Conservation (phyloP, 1,140 invertebrate species). For the Tetragnatha versicolor region DNA sequence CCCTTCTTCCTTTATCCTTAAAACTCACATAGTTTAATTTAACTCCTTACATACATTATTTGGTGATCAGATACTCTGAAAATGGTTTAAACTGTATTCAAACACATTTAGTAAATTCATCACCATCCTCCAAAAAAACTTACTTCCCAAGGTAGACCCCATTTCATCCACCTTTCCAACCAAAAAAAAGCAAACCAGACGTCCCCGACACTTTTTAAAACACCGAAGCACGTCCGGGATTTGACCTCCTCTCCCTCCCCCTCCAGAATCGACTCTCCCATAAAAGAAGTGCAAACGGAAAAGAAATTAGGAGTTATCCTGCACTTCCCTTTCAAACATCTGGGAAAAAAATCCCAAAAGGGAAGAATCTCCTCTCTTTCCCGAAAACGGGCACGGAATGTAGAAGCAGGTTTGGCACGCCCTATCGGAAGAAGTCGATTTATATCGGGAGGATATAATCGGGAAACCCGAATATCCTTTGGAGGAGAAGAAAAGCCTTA, state of each 20-base stretch:
- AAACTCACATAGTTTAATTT: too few relatives aligned
- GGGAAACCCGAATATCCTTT: slow-evolving; percentile 13
- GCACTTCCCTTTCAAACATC: slow-evolving; percentile 12
- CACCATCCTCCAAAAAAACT: background rate
- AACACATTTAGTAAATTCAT: too few relatives aligned
- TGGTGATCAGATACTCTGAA: too few relatives aligned
- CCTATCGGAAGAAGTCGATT: slow-evolving; percentile 29
- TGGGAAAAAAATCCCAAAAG: slow-evolving; percentile 30
- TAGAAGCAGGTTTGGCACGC: slow-evolving; percentile 24
- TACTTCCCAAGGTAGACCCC: too few relatives aligned
- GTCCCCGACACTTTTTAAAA: background rate
- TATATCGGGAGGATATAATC: slow-evolving; percentile 41
- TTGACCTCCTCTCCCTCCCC: background rate
- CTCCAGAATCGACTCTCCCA: background rate
- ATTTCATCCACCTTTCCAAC: too few relatives aligned
- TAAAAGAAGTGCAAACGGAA: slow-evolving; percentile 18
- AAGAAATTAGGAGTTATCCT: slow-evolving; percentile 45
- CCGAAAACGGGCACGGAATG: slow-evolving; percentile 39
- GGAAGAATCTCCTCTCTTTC: too few relatives aligned
- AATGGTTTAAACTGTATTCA: too few relatives aligned
- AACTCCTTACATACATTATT: too few relatives aligned
- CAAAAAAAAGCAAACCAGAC: background rate
- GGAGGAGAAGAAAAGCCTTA: background rate
- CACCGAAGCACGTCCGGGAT: background rate
- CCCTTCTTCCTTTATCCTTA: too few relatives aligned